Base-by-base conservation (phyloP, 2,797 vertebrate genomes). In the Pipistrellus nathusii region DNA sequence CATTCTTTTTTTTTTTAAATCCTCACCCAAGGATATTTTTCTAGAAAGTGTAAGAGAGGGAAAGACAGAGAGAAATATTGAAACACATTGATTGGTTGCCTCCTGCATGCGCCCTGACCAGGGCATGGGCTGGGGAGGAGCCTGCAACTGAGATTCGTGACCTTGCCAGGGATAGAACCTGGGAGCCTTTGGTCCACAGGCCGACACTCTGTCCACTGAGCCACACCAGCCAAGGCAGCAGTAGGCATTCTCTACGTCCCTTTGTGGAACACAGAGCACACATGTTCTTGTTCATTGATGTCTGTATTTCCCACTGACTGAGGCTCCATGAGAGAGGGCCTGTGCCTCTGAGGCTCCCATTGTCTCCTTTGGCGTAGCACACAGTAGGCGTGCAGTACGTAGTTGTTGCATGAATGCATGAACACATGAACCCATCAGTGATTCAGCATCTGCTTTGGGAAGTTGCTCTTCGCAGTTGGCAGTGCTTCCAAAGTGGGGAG, bases 401-500 rank as follows among this genome's bases (percentile, higher is more conserved):
- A n/a, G 51, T 85, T 85, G 41, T 69, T 76, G 55, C 84, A 55
- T 59, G 81, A 89, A 32, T 82, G 46, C 17, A 25, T 59, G 32
- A 93, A 57, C 72, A 91, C 57, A 59, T 30, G 30, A 69, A 62
- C n/a, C 66, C 80, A 5, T 46, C 85, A 82, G n/a, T 93, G 85
- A 95, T 35, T 88, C 77, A 94, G 48, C 73, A 32, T 83, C 59
- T 87, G 92, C 51, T 89, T 59, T 35, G 53, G 88, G n/a, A 95
- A 91, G 72, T 62, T 88, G 59, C 77, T 85, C 13, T 95, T 88
- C 48, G 91, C 69, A 93, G 78, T 93, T 96, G 85, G 78, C 68
- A 95, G 77, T 81, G 85, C 30, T 84, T 84, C 84, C 10, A 71
- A 78, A 85, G 57, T 51, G 44, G 71, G 86, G 66, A 86, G 51